Evolutionary conservation across 2,888 invertebrate genomes (phyloP).

Genomic region (Apamea anceps): DNA sequence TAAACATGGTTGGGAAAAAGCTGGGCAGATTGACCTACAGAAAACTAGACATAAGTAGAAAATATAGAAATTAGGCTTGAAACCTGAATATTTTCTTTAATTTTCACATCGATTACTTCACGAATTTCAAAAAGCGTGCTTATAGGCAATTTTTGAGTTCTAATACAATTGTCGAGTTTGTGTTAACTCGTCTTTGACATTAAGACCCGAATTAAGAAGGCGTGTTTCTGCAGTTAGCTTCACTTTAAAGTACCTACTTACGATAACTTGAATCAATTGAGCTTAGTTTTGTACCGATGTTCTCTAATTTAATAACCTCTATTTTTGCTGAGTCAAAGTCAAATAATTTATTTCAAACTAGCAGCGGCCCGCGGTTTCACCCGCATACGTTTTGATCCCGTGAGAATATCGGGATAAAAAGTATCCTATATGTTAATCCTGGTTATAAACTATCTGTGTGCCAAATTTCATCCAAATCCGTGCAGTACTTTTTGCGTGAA

Average conservation of each 20-base stretch:
- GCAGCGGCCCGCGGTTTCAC: too few species aligned
- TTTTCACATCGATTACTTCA: not conserved
- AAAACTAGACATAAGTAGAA: not conserved
- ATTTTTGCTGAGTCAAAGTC: not conserved
- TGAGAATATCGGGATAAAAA: too few species aligned
- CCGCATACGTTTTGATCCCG: too few species aligned
- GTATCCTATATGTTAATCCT: too few species aligned
- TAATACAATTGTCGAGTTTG: slow-evolving; percentile 1
- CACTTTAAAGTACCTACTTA: not conserved
- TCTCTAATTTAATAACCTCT: not conserved
- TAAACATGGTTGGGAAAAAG: not conserved
- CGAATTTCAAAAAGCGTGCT: not conserved
- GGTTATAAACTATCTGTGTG: too few species aligned
- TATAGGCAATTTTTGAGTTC: not conserved
- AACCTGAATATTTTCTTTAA: not conserved
- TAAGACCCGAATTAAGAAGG: too few species aligned
- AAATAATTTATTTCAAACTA: too few species aligned
- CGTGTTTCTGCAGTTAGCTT: slow-evolving; percentile 5
- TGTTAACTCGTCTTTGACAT: not conserved
- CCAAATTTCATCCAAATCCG: too few species aligned
- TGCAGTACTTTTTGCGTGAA: too few species aligned
- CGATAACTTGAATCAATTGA: slow-evolving; percentile 11
- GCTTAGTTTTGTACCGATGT: too few species aligned
- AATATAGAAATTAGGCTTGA: not conserved
- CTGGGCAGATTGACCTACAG: not conserved